Evolutionary conservation across 2,888 invertebrate species (phyloP), one percentile per base, ranked within the genome.

Genomic region (Chorisops tibialis): DNA sequence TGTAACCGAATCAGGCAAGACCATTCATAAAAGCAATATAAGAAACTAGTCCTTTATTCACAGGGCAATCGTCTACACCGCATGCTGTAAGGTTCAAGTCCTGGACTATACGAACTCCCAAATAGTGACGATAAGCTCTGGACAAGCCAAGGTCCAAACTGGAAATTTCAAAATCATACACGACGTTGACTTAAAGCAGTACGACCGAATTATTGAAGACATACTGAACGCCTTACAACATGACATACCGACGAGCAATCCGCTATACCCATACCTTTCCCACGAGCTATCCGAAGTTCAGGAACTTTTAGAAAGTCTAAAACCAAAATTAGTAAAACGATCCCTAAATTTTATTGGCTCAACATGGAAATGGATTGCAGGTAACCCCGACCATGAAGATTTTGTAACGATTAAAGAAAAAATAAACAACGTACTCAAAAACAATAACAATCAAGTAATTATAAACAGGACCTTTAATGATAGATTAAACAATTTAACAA

Each of bases 331-430:
- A 14, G 38, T 18, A 16, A 39, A 52, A 14, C 37, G 37, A 38
- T 52, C 52, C 12, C 14, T 52, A 7, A 38, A 52, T 24, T 52
- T 52, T 21, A 18, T 52, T 19, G 52, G 52, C 11, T 22, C 24
- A 7, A 41, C 54, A 9, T 54, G 54, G 54, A 54, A 54, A 21
- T 41, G 43, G 41, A 9, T 54, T 21, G 54, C 54, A 24, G 54
- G 24, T 9, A 54, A 43, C 14, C 54, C 24, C 12, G 54, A 54
- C 54, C 54, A 54, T 41, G 41, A 41, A 24, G 54, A 41, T 19
- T 54, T 54, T 14, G 14, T 54, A 21, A 54, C 41, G 11, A 54
- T 54, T 4, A 54, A 54, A 43, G n/a, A 9, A 14, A 41, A 43
- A 43, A 43, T 41, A 21, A 41, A 41, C 16, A 30, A 56, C 45